These are phyloP conservation scores for Platysteira castanea DNA, from an alignment of 2,113 vertebrate genomes.

Conservation along the genomic window DNA sequence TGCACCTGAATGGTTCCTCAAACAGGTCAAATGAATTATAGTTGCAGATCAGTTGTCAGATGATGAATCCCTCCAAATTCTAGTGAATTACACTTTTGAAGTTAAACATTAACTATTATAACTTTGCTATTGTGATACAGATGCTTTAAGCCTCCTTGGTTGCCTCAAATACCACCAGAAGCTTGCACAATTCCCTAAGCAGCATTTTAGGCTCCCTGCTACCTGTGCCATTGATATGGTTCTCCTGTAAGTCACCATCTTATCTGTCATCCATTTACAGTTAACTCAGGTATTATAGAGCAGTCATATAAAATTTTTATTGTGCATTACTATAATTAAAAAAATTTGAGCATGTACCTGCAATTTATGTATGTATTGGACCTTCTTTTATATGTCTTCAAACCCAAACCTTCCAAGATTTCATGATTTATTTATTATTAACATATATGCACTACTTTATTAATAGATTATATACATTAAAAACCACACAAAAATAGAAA, in stretches of 20 bases:
- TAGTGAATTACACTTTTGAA: not conserved
- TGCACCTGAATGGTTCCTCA: not conserved
- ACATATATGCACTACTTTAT: not conserved
- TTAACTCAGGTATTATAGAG: not conserved
- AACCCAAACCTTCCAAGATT: not conserved
- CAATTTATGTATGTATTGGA: not conserved
- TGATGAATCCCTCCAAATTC: not conserved
- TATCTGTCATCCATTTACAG: not conserved
- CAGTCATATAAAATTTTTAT: not conserved
- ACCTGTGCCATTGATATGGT: not conserved
- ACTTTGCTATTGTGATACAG: not conserved
- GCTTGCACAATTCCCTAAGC: not conserved
- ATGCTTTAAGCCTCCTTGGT: not conserved
- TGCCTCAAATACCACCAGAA: not conserved
- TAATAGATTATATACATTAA: not conserved
- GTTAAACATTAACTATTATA: not conserved
- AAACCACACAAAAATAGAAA: not conserved
- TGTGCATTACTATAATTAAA: not conserved
- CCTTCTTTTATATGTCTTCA: not conserved
- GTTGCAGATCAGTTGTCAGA: not conserved
- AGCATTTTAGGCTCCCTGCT: not conserved
- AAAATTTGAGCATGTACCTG: rapidly evolving
- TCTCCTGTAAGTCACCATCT: not conserved
- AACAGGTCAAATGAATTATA: not conserved
- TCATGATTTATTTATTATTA: not conserved